phyloP scores from a whole-genome alignment of 2,113 vertebrate species.

The Butorides virescens region DNA sequence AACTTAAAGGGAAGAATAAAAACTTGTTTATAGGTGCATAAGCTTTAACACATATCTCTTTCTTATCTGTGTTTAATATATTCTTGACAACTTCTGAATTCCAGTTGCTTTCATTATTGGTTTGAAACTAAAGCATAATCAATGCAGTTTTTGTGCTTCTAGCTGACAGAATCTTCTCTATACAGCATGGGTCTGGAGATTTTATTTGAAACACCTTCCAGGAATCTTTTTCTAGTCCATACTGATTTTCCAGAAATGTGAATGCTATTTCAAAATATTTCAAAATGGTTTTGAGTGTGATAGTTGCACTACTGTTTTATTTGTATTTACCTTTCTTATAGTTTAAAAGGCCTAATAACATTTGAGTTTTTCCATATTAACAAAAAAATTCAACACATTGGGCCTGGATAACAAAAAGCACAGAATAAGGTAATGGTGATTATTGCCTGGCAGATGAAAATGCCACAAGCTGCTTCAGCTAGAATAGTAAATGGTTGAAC shows the following conservation, averaged over 20 bases:
- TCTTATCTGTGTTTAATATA: not conserved
- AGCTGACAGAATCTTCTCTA: not conserved
- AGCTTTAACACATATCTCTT: not conserved
- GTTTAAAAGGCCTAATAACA: not conserved
- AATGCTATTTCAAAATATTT: not conserved
- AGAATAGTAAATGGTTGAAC: constrained; percentile 19
- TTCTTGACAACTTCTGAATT: not conserved
- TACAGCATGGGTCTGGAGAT: not conserved
- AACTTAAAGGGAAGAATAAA: not conserved
- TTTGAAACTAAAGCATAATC: not conserved
- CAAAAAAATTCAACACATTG: not conserved
- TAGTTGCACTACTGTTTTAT: not conserved
- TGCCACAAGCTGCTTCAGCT: constrained; percentile 20
- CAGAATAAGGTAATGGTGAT: not conserved
- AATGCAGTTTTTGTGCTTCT: not conserved
- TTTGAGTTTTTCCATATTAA: not conserved
- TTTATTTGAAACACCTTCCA: not conserved
- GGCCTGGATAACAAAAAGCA: not conserved
- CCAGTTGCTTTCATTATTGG: not conserved
- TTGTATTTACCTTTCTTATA: not conserved
- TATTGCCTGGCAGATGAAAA: constrained; percentile 22
- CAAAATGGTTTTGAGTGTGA: not conserved
- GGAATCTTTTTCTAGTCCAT: not conserved
- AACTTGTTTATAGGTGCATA: not conserved
- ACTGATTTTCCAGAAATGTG: not conserved